phyloP scores from a whole-genome alignment of 2,888 invertebrate genomes.

The Physocephala rufipes region DNA sequence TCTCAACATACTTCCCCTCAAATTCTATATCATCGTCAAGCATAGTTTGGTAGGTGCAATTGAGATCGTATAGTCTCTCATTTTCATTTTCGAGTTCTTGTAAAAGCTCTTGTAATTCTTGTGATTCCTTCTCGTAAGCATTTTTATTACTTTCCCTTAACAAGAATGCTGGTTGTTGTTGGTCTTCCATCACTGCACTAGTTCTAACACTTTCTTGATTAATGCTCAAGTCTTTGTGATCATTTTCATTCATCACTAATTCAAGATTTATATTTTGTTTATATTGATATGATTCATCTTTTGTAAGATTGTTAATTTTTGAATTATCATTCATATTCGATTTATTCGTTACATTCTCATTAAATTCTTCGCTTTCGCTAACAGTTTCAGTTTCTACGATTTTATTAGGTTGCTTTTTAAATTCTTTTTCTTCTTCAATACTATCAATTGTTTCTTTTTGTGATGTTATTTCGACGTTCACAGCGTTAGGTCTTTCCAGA shows the following conservation, averaged over 20 bases:
- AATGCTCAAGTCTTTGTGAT: too few species aligned
- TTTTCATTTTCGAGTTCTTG: slow-evolving; percentile 52
- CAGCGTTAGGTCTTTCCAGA: too few species aligned
- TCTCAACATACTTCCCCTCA: slow-evolving; percentile 35
- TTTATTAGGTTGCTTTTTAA: not conserved
- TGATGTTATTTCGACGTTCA: too few species aligned
- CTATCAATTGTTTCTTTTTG: too few species aligned
- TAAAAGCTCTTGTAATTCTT: slow-evolving; percentile 47
- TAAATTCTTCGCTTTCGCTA: too few species aligned
- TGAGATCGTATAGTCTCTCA: slow-evolving; percentile 44
- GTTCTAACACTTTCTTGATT: not conserved
- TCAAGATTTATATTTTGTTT: not conserved
- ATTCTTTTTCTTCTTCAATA: not conserved
- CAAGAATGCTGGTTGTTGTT: slow-evolving; percentile 6
- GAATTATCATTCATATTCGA: too few species aligned
- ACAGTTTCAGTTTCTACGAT: not conserved
- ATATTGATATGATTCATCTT: too few species aligned
- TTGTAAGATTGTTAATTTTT: too few species aligned
- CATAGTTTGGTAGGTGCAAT: slow-evolving; percentile 31
- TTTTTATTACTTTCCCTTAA: slow-evolving; percentile 25
- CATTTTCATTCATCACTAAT: not conserved
- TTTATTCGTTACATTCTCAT: too few species aligned
- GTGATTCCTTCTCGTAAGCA: slow-evolving; percentile 50
- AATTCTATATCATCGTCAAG: slow-evolving; percentile 35
- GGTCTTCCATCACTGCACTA: not conserved